These are phyloP conservation scores for Hippasteria phrygiana DNA, from an alignment of 53 echinoderm and acorn worm species.

Conservation along the genomic window DNA sequence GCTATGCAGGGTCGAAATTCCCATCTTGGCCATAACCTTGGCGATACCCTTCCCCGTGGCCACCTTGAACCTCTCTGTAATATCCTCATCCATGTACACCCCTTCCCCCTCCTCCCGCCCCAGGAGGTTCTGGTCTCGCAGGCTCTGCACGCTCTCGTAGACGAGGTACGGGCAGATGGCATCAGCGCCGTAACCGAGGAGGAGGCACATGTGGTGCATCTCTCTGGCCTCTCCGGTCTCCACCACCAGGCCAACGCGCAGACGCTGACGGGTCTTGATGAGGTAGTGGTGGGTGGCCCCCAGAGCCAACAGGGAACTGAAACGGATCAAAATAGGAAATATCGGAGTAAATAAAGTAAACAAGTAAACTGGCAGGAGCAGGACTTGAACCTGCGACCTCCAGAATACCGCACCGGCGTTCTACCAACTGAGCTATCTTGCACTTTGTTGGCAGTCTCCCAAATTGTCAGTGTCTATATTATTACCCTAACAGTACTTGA, in stretches of 20 bases:
- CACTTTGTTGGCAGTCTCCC: too few species aligned
- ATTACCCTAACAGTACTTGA: too few species aligned
- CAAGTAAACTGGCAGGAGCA: background rate
- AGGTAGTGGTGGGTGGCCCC: conserved; percentile 96
- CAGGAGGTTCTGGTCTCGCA: conserved; percentile 88
- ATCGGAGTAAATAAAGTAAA: background rate
- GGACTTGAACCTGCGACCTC: too few species aligned
- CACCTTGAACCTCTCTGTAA: conserved; percentile 72
- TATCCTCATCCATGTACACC: conserved; percentile 70
- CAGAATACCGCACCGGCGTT: too few species aligned
- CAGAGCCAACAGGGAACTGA: conserved; percentile 86
- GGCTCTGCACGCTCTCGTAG: conserved; percentile 89
- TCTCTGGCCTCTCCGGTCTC: conserved; percentile 97
- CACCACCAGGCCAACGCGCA: conserved; percentile 85
- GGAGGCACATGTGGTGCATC: conserved; percentile 96
- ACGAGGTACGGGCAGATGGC: conserved; percentile 98
- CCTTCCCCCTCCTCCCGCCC: conserved; percentile 69
- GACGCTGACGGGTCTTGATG: conserved; percentile 95
- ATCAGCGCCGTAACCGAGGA: conserved; percentile 97
- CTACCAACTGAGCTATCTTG: too few species aligned
- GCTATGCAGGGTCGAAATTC: conserved; percentile 96
- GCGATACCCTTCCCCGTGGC: conserved; percentile 90
- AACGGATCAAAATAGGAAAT: background rate
- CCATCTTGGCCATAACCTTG: conserved; percentile 99
- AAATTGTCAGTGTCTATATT: too few species aligned